Base-by-base conservation (phyloP, 1,140 invertebrate genomes). In the Tribolium madens region DNA sequence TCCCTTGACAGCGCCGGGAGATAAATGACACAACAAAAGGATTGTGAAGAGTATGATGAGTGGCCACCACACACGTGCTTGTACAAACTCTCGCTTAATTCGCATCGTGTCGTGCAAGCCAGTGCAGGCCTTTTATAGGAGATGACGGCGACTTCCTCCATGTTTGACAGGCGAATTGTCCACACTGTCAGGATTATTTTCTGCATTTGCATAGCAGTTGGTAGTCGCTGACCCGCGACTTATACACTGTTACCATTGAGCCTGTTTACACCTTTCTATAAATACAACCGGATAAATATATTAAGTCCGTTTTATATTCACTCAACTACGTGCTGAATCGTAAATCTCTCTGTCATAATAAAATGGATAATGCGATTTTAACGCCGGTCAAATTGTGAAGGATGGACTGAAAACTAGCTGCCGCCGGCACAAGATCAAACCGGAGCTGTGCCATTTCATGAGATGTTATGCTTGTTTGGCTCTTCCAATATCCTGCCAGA, bases 281-380 rank as follows among this genome's bases (percentile, higher is more conserved):
- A 77, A 77, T 77, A 77, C 72, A 18, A 75, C 76, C 53, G 76
- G 76, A 77, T 77, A 77, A 77, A 77, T 77, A 77, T 77, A 77
- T 77, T 77, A 77, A 77, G 57, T 26, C 42, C 48, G 50, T 75
- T 74, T 75, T 69, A 31, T 53, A 50, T 36, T 33, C 47, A 36
- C 36, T 10, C 26, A 74, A 74, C 48, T 47, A 17, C 53, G 31
- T 73, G 46, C 48, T 53, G 72, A 75, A 77, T 69, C 76, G 72
- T 77, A 77, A 77, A 77, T 77, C 68, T 77, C 15, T 26, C 53
- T 69, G 76, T 77, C 76, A 69, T 69, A 50, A 75, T 77, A 75
- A 77, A 74, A 69, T 70, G 57, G 72, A 69, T 77, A 77, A 77
- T 69, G 60, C 46, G 42, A 72, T 72, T 72, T 72, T 50, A 72